Evolutionary conservation across 2,113 vertebrate species (phyloP).

Genomic region (Laterallus jamaicensis): DNA sequence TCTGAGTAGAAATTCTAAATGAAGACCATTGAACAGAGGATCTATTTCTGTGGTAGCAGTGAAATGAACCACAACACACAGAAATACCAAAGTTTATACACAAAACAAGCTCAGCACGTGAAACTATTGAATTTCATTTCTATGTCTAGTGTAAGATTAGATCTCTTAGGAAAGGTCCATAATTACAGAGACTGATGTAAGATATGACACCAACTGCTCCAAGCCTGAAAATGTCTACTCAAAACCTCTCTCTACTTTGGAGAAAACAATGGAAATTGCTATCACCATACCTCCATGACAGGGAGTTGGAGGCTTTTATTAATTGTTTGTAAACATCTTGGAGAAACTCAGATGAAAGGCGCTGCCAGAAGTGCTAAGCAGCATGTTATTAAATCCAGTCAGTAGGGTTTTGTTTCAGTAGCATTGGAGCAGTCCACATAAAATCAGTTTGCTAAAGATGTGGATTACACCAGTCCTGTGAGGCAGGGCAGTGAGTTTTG

Average conservation of each 20-base stretch:
- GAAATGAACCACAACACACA: background rate
- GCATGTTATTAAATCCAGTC: background rate
- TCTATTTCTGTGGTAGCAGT: background rate
- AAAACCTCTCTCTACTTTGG: background rate
- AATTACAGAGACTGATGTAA: background rate
- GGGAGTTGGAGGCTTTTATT: slow-evolving; percentile 12
- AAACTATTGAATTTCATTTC: background rate
- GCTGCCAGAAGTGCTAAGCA: background rate
- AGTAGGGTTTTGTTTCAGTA: background rate
- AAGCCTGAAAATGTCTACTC: background rate
- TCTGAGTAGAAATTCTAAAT: background rate
- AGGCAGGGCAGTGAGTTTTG: background rate
- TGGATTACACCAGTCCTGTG: background rate
- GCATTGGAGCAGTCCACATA: background rate
- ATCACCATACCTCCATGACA: background rate
- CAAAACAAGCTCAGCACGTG: background rate
- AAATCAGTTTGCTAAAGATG: background rate
- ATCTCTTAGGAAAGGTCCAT: background rate
- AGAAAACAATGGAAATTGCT: background rate
- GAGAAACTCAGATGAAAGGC: slow-evolving; percentile 25
- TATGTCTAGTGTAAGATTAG: background rate
- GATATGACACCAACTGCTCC: background rate
- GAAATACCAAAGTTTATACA: background rate
- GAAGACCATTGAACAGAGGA: background rate
- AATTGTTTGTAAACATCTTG: slow-evolving; percentile 48